Percentiles rank a stretch among this genome's conserved stretches.
phyloP scores from a whole-genome alignment of 64 coral and sea anemone genomes.

The Astreopora myriophthalma region DNA sequence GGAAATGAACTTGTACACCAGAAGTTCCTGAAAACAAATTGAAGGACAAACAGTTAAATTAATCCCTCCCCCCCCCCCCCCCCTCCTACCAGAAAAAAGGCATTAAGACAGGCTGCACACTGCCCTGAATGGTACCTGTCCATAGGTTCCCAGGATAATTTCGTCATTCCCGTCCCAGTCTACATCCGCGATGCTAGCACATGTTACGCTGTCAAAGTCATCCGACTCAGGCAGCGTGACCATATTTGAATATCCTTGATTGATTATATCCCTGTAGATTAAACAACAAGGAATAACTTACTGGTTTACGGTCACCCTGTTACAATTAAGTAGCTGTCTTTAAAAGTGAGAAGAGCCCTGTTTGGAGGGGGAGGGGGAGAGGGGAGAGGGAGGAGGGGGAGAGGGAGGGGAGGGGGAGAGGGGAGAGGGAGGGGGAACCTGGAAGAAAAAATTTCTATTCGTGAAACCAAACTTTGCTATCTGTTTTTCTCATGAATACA shows the following conservation, averaged over 20 bases:
- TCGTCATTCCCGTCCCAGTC: constrained; percentile 96
- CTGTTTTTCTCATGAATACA: too few relatives aligned
- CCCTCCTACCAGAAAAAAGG: not conserved
- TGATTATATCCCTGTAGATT: constrained; percentile 59
- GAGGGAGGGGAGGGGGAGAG: too few relatives aligned
- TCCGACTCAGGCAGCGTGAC: constrained; percentile 90
- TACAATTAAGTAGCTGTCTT: too few relatives aligned
- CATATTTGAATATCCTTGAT: constrained; percentile 74
- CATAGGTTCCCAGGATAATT: constrained; percentile 91
- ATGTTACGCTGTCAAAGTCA: constrained; percentile 89
- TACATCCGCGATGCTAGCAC: constrained; percentile 91
- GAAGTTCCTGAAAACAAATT: constrained; percentile 62
- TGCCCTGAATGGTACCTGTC: constrained; percentile 73
- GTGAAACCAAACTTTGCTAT: too few relatives aligned
- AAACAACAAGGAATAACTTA: not conserved
- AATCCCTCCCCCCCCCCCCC: too few relatives aligned
- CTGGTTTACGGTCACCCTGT: too few relatives aligned
- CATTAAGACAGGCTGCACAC: not conserved
- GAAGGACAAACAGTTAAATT: not conserved
- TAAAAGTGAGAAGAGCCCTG: too few relatives aligned
- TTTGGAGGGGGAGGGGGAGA: too few relatives aligned
- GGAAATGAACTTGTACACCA: constrained; percentile 72
- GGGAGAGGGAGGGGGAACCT: too few relatives aligned
- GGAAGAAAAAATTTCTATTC: too few relatives aligned
- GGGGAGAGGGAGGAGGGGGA: too few relatives aligned